Evolutionary conservation across 2,888 invertebrate species (phyloP).

Genomic region (Acanthacorydalis orientalis): DNA sequence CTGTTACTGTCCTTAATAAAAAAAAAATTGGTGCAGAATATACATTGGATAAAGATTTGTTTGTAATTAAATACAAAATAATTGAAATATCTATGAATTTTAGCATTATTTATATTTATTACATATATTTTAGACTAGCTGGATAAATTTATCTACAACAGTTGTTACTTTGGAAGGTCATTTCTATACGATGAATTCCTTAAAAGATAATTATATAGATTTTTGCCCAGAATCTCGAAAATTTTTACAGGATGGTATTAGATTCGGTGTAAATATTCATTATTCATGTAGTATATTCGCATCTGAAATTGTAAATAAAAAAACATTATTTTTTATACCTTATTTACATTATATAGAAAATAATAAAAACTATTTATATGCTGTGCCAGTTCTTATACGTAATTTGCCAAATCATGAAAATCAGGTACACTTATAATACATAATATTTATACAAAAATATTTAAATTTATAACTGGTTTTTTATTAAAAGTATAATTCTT

Average conservation of each 20-base stretch:
- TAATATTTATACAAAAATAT: neutral
- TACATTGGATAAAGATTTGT: constrained; percentile 23
- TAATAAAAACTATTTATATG: constrained; percentile 27
- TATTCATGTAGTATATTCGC: constrained; percentile 15
- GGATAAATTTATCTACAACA: constrained; percentile 26
- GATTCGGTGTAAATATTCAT: constrained; percentile 25
- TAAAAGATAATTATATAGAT: constrained; percentile 13
- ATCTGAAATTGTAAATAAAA: constrained; percentile 21
- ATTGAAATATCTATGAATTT: neutral
- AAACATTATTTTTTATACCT: constrained; percentile 33
- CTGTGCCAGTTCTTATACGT: constrained; percentile 36
- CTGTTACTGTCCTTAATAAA: constrained; percentile 23
- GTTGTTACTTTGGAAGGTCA: constrained; percentile 25
- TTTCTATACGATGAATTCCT: constrained; percentile 21
- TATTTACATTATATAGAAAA: constrained; percentile 30
- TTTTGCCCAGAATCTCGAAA: constrained; percentile 18
- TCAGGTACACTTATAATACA: neutral
- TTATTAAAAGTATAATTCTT: too few species aligned
- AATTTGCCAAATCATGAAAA: constrained; percentile 24
- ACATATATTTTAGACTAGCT: constrained; percentile 18
- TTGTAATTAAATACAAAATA: constrained; percentile 17
- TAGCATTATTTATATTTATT: neutral
- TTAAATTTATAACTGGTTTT: constrained; percentile 1
- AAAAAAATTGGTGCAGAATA: constrained; percentile 28
- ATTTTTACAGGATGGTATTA: constrained; percentile 17